These are phyloP conservation scores for Phoebastria nigripes DNA, from an alignment of 2,797 vertebrate genomes.

Conservation along the genomic window DNA sequence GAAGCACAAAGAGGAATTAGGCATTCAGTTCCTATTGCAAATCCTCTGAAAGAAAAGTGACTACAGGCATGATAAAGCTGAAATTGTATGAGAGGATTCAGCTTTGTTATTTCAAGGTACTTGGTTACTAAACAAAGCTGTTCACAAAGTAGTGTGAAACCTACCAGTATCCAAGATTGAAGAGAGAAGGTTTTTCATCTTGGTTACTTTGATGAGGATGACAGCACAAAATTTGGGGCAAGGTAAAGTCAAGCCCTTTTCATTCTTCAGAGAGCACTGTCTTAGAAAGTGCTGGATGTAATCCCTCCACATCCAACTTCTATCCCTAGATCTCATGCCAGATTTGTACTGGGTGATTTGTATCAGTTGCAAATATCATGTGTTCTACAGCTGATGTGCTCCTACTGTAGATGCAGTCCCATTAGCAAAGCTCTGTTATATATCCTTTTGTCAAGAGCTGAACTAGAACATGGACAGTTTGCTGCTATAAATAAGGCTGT, in stretches of 20 bases:
- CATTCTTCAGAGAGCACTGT: not conserved
- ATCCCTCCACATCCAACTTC: not conserved
- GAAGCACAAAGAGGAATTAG: not conserved
- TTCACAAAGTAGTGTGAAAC: not conserved
- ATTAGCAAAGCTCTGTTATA: not conserved
- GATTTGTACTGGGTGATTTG: not conserved
- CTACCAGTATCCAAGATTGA: not conserved
- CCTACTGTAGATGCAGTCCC: not conserved
- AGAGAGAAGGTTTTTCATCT: not conserved
- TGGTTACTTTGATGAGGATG: not conserved
- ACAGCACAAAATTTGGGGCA: not conserved
- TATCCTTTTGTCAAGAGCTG: constrained; percentile 3
- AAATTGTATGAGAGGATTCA: not conserved
- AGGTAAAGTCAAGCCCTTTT: not conserved
- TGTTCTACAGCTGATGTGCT: not conserved
- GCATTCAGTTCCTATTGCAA: not conserved
- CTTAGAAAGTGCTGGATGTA: not conserved
- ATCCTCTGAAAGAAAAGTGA: not conserved
- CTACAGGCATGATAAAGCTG: not conserved
- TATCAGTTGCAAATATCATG: not conserved
- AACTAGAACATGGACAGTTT: not conserved
- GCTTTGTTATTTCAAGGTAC: not conserved
- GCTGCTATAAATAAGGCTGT: not conserved
- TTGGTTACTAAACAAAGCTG: not conserved
- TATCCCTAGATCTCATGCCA: not conserved